Conservation (phyloP, 1,140 invertebrate genomes). For the Brachionus paranguensis region DNA sequence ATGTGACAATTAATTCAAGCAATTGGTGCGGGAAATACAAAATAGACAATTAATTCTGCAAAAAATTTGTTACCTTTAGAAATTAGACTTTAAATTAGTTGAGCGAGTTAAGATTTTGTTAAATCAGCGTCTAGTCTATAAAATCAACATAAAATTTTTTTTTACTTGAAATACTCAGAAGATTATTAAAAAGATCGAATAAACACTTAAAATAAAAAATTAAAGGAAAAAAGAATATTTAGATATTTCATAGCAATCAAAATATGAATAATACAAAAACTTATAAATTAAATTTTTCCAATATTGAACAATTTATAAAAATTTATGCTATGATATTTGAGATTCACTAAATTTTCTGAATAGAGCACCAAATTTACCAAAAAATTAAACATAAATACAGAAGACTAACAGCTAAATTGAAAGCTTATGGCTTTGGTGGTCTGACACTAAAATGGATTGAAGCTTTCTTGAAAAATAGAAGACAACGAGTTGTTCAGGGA, state of each 20-base stretch:
- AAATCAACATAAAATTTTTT: not conserved
- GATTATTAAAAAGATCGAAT: not conserved
- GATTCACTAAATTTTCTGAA: too few species aligned
- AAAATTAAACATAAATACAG: too few species aligned
- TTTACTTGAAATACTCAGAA: not conserved
- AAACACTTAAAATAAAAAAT: not conserved
- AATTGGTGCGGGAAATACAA: not conserved
- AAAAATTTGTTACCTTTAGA: not conserved
- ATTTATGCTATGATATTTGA: too few species aligned
- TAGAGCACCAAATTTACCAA: too few species aligned
- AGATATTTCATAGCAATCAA: not conserved
- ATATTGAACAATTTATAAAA: too few species aligned
- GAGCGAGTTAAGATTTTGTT: not conserved
- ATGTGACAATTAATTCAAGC: constrained; percentile 1
- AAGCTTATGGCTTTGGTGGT: too few species aligned
- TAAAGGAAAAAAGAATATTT: not conserved
- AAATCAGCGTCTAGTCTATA: constrained; percentile 19
- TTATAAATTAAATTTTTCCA: not conserved
- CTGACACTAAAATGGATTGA: too few species aligned
- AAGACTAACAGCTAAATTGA: too few species aligned
- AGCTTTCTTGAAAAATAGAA: too few species aligned
- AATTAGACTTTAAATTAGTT: not conserved
- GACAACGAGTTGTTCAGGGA: too few species aligned
- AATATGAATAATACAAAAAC: not conserved
- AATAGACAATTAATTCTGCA: not conserved